These are phyloP conservation scores for Halichoeres trimaculatus DNA, from an alignment of 2,113 vertebrate species.

Conservation along the genomic window DNA sequence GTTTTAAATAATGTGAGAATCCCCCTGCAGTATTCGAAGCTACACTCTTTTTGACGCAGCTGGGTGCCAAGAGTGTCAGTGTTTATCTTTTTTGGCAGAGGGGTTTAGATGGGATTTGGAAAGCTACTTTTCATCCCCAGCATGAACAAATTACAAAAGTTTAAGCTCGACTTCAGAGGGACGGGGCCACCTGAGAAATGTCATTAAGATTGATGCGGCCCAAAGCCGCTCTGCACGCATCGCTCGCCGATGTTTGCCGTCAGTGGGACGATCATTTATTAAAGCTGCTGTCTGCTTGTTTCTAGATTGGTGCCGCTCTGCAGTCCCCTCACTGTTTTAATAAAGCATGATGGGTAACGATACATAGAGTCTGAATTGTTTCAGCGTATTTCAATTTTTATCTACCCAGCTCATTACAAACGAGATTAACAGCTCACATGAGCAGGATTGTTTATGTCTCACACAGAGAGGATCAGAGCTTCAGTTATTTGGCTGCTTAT, in stretches of 20 bases:
- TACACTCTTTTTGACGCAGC: background rate
- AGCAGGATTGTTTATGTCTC: background rate
- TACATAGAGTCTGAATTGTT: background rate
- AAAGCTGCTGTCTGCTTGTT: slow-evolving; percentile 8
- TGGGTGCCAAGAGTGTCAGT: background rate
- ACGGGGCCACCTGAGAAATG: slow-evolving; percentile 2
- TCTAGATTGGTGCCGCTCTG: background rate
- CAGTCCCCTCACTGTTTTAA: background rate
- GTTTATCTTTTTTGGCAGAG: slow-evolving; percentile 4
- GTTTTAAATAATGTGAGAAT: background rate
- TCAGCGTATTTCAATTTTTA: background rate
- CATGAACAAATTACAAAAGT: background rate
- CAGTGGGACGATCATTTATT: slow-evolving; percentile 8
- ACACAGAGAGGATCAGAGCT: too few species aligned
- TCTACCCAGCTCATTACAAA: background rate
- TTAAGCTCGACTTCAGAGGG: background rate
- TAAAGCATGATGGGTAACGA: background rate
- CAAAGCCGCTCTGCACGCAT: slow-evolving; percentile 12
- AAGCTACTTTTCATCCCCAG: background rate
- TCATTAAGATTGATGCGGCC: background rate
- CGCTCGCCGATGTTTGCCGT: slow-evolving; percentile 20
- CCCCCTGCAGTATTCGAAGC: background rate
- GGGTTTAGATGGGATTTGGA: background rate
- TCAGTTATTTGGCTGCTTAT: background rate
- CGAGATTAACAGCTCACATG: background rate